These are phyloP conservation scores for Chelonoidis abingdonii DNA, from an alignment of 2,113 vertebrate species.

Conservation along the genomic window DNA sequence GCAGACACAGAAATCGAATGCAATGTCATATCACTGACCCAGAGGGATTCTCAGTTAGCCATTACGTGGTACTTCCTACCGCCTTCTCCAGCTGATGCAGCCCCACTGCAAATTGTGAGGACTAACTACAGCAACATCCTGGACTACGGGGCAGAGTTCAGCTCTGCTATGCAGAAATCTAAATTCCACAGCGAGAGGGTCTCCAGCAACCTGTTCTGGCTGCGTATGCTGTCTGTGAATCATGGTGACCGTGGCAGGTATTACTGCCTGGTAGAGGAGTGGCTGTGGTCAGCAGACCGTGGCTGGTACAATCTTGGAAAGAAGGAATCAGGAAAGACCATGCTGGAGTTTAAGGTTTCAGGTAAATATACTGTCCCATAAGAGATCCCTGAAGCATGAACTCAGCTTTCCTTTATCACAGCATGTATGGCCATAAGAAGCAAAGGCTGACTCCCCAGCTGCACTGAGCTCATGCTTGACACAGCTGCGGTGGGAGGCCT, in stretches of 20 bases:
- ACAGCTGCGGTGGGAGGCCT: fast-evolving
- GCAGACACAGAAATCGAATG: constrained; percentile 60
- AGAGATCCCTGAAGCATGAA: not conserved
- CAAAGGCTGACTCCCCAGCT: not conserved
- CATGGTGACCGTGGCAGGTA: constrained; percentile 77
- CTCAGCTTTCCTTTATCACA: not conserved
- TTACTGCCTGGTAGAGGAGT: constrained; percentile 85
- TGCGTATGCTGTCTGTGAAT: constrained; percentile 69
- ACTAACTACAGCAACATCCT: constrained; percentile 19
- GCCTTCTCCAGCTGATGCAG: not conserved
- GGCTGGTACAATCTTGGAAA: constrained; percentile 66
- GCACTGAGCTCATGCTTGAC: not conserved
- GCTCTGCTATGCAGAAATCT: constrained; percentile 36
- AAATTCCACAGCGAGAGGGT: constrained; percentile 70
- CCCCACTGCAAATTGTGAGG: constrained; percentile 56
- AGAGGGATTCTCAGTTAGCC: constrained; percentile 33
- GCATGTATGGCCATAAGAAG: not conserved
- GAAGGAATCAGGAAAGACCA: constrained; percentile 59
- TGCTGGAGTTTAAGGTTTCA: constrained; percentile 59
- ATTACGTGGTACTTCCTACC: constrained; percentile 73
- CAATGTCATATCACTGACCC: constrained; percentile 3
- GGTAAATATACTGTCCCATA: constrained; percentile 59
- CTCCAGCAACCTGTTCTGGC: constrained; percentile 68
- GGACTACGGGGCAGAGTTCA: constrained; percentile 64
- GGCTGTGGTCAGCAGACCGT: constrained; percentile 70